Base-by-base conservation (phyloP, 2,888 invertebrate species). In the Cataglyphis altisquamis region DNA sequence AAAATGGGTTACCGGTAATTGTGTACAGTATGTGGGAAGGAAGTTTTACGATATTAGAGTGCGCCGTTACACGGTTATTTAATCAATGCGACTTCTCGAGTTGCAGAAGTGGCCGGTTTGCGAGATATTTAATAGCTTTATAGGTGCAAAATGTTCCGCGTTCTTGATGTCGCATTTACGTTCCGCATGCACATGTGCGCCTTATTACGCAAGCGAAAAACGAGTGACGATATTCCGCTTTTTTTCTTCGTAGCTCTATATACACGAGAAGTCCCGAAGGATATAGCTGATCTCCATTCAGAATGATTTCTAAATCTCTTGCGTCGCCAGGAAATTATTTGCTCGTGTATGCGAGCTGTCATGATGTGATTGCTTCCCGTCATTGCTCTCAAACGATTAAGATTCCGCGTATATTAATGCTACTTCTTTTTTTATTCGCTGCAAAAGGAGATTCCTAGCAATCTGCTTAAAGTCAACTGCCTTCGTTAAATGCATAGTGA, bases 101-200 rank as follows among this genome's bases (percentile, higher is more conserved):
- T 25, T 32, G 12, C 25, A 39, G 8, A 64, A 29, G 41, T 12
- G 32, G 8, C 21, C 39, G 64, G 36, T 12, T n/a, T 9, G 10
- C 41, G 39, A 62, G 77, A 60, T 18, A 80, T 82, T 83, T 73
- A 85, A 83, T 77, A 25, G 68, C 39, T 83, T 41, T n/a, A 21
- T 74, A 66, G 60, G 66, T 67, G 70, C 48, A 3, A 68, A 87
- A 70, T 70, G 81, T 82, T 87, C 84, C 87, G 85, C 87, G 21
- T 87, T 87, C 87, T 63, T n/a, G 29, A 32, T 80, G 67, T 82
- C 73, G 80, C 55, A 45, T 25, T 66, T 32, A 60, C 67, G 52
- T 57, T 21, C 60, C 18, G 29, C 39, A 15, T 64, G 25, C 18
- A 25, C 48, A 63, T 67, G 74, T 55, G 25, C 29, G 57, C 32